These are phyloP conservation scores for Mus caroli DNA, from an alignment of 2,797 vertebrate species.

Conservation along the genomic window DNA sequence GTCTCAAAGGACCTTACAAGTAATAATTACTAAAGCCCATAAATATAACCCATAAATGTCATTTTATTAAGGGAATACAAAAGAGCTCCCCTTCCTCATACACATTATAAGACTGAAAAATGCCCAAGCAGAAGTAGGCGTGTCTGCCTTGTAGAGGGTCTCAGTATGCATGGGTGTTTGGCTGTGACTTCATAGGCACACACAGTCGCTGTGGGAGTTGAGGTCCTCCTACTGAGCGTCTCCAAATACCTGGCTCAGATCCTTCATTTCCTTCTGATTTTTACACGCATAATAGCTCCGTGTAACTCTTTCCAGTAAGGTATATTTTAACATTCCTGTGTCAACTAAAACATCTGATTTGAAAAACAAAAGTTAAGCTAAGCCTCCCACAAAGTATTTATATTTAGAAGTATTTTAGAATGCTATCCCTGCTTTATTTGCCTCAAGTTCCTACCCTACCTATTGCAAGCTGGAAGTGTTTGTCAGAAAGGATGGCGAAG, in stretches of 20 bases:
- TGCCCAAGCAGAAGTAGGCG: not conserved
- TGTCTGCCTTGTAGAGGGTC: not conserved
- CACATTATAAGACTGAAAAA: slow-evolving; percentile 31
- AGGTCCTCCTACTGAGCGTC: not conserved
- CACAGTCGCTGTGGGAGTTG: not conserved
- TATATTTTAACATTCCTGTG: slow-evolving; percentile 58
- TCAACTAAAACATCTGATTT: slow-evolving; percentile 43
- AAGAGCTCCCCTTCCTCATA: slow-evolving; percentile 47
- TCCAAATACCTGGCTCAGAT: slow-evolving; percentile 15
- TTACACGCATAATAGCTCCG: not conserved
- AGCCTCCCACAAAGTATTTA: slow-evolving; percentile 43
- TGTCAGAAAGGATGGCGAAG: not conserved
- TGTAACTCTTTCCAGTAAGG: not conserved
- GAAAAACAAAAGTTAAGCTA: slow-evolving; percentile 49
- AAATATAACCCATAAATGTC: slow-evolving; percentile 61
- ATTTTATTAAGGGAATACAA: slow-evolving; percentile 65
- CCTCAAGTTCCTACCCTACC: not conserved
- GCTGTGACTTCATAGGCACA: not conserved
- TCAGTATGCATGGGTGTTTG: not conserved
- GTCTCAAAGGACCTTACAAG: slow-evolving; percentile 69
- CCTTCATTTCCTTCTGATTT: slow-evolving; percentile 27
- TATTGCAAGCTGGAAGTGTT: not conserved
- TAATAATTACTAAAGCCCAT: slow-evolving; percentile 73
- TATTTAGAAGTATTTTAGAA: slow-evolving; percentile 66
- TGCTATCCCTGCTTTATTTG: slow-evolving; percentile 4